These are phyloP conservation scores for Mycteria americana DNA, from an alignment of 2,797 vertebrate species.

Conservation along the genomic window DNA sequence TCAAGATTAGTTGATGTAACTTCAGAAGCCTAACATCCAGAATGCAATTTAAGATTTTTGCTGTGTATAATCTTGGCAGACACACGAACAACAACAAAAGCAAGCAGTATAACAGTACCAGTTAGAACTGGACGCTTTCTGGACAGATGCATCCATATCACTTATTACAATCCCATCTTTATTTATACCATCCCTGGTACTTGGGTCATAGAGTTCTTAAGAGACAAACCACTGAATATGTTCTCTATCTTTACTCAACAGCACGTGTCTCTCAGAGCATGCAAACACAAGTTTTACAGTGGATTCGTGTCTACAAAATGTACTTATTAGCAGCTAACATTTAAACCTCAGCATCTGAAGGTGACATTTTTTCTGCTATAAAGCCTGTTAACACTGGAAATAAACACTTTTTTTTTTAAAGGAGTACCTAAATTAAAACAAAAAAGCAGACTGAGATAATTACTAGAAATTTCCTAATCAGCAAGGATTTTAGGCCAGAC, in stretches of 20 bases:
- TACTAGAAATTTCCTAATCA: background rate
- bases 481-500: background rate
- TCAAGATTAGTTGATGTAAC: background rate
- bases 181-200: background rate
- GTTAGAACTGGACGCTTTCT: background rate
- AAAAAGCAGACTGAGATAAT: background rate
- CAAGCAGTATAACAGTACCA: background rate
- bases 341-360: background rate
- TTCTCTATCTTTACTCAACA: background rate
- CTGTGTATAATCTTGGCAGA: background rate
- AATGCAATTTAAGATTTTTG: background rate
- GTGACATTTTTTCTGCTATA: background rate
- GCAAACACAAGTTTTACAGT: background rate
- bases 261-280: background rate
- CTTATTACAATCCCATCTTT: background rate
- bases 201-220: background rate
- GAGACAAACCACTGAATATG: background rate
- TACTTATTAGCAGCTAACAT: background rate
- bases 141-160: background rate
- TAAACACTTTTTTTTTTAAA: background rate
- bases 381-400: background rate
- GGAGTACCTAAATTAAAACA: background rate
- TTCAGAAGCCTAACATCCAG: background rate
- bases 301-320: background rate
- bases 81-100: background rate